Evolutionary conservation across 2,888 invertebrate species (phyloP).

Genomic region (Formica aserva): DNA sequence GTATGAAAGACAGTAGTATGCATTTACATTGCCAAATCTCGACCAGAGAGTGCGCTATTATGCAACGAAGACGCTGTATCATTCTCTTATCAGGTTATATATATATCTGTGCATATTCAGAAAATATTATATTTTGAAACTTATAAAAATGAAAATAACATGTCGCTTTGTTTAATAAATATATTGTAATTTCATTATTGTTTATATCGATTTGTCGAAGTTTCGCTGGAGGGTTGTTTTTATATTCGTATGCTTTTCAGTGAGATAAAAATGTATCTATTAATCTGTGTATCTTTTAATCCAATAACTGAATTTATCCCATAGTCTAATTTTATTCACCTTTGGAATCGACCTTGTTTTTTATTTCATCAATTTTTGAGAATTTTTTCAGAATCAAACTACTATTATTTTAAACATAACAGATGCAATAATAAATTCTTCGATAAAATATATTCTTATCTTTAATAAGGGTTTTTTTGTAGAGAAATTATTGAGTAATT

Average conservation of each 20-base stretch:
- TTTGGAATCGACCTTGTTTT: background rate
- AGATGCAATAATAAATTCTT: background rate
- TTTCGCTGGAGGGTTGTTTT: background rate
- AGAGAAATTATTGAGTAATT: background rate
- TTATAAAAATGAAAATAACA: background rate
- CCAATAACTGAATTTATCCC: background rate
- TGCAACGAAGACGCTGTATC: constrained; percentile 16
- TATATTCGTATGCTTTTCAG: background rate
- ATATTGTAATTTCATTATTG: background rate
- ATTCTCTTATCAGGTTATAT: constrained; percentile 22
- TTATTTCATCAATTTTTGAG: constrained; percentile 17
- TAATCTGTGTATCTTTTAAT: background rate
- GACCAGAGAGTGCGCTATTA: constrained; percentile 8
- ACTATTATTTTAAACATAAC: background rate
- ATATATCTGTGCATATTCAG: background rate
- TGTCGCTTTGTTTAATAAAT: background rate
- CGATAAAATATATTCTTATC: background rate
- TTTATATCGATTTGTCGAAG: constrained; percentile 22
- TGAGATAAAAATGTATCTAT: background rate
- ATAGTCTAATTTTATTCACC: constrained; percentile 4
- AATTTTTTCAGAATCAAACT: background rate
- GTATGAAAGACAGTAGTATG: constrained; percentile 3
- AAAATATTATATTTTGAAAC: constrained; percentile 4
- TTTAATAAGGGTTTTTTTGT: background rate
- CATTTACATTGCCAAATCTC: constrained; percentile 42